Conservation (phyloP, 2,797 vertebrate species). For the Cossypha caffra region DNA sequence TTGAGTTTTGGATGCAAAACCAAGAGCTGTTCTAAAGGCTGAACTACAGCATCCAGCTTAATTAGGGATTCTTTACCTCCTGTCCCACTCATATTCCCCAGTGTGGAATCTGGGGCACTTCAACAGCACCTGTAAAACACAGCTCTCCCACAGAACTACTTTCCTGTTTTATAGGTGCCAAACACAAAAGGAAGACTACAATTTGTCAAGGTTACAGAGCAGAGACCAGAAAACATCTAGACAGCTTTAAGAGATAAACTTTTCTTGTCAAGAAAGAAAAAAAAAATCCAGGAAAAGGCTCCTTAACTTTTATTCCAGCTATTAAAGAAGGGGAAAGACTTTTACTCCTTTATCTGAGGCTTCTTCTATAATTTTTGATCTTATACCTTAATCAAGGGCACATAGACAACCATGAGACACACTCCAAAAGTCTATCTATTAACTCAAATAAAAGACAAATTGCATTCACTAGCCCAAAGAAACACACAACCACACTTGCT, state of each 20-base stretch:
- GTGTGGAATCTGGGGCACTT: background rate
- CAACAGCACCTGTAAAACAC: background rate
- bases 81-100: fast-evolving
- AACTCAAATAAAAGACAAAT: background rate
- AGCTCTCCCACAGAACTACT: background rate
- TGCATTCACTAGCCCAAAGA: background rate
- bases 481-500: background rate
- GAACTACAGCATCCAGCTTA: background rate
- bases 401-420: background rate
- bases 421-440: background rate
- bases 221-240: background rate
- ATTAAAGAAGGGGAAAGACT: background rate
- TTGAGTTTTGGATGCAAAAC: background rate
- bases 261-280: background rate
- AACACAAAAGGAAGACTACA: background rate
- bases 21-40: background rate
- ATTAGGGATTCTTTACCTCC: background rate
- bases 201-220: background rate
- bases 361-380: background rate
- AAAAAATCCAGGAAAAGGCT: background rate
- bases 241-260: background rate
- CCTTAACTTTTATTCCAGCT: background rate
- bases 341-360: background rate
- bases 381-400: background rate
- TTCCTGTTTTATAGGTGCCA: background rate